Conservation (phyloP, 2,888 invertebrate species). For the Callinectes sapidus region DNA sequence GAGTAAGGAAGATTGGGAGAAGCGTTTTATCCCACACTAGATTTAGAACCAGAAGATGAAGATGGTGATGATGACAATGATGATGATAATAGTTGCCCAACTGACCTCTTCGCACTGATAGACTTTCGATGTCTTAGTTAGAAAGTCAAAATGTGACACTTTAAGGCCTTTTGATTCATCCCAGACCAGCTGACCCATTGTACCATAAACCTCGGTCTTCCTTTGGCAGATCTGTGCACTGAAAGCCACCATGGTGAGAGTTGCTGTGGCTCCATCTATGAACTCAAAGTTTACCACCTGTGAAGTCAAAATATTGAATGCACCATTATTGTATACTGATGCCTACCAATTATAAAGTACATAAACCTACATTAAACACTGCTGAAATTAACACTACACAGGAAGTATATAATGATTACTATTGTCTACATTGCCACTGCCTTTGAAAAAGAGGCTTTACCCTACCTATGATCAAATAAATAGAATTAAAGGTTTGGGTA, state of each 20-base stretch:
- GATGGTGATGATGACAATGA: neutral
- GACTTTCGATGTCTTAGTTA: conserved; percentile 32
- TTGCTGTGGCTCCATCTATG: conserved; percentile 63
- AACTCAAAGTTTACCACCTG: conserved; percentile 69
- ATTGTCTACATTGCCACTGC: neutral
- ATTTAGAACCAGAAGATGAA: neutral
- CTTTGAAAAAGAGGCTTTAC: neutral
- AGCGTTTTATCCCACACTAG: too few species aligned
- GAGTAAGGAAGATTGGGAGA: neutral
- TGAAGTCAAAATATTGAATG: neutral
- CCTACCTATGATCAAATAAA: neutral
- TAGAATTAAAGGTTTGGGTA: neutral
- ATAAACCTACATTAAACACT: neutral
- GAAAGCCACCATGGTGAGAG: conserved; percentile 66
- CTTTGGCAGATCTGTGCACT: conserved; percentile 44
- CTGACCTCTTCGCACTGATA: conserved; percentile 53
- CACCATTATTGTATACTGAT: neutral
- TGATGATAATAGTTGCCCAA: too few species aligned
- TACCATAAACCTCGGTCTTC: conserved; percentile 65
- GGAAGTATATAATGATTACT: neutral
- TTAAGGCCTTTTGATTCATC: conserved; percentile 55
- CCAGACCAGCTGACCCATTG: conserved; percentile 65
- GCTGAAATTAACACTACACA: neutral
- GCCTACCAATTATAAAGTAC: neutral
- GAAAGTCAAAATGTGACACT: conserved; percentile 61